phyloP scores from a whole-genome alignment of 2,797 vertebrate genomes.

The Scomberomorus guttatus region DNA sequence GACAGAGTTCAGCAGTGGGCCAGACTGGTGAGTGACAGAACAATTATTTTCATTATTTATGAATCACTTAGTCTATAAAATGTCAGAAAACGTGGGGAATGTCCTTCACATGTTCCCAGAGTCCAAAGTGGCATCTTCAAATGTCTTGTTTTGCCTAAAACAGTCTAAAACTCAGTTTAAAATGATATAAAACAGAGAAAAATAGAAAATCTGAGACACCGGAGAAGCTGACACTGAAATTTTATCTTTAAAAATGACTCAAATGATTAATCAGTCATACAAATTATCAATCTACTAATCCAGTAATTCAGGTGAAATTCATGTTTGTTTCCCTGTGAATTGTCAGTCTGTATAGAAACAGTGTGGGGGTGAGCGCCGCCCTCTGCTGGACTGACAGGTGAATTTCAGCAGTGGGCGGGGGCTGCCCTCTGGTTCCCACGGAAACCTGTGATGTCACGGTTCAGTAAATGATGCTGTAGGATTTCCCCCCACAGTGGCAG shows the following conservation, averaged over 20 bases:
- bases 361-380: slow-evolving; percentile 4
- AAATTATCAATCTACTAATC: background rate
- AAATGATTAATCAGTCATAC: too few relatives aligned
- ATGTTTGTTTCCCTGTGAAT: background rate
- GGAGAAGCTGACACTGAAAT: too few relatives aligned
- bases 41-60: background rate
- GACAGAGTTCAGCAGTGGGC: slow-evolving; percentile 87
- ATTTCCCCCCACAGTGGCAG: slow-evolving; percentile 53
- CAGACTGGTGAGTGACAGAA: slow-evolving; percentile 82
- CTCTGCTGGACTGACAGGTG: slow-evolving; percentile 36
- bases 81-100: background rate
- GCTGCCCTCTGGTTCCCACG: background rate
- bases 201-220: too few relatives aligned
- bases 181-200: too few relatives aligned
- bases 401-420: background rate
- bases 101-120: too few relatives aligned
- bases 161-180: too few relatives aligned
- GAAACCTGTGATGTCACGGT: slow-evolving; percentile 40
- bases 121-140: too few relatives aligned
- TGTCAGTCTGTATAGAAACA: background rate
- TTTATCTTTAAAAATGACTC: too few relatives aligned
- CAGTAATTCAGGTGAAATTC: background rate
- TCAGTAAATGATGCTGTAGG: slow-evolving; percentile 34
- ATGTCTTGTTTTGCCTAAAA: too few relatives aligned
- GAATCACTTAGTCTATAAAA: background rate